Conservation (phyloP, 2,113 vertebrate species). For the Pomatostomus ruficeps region DNA sequence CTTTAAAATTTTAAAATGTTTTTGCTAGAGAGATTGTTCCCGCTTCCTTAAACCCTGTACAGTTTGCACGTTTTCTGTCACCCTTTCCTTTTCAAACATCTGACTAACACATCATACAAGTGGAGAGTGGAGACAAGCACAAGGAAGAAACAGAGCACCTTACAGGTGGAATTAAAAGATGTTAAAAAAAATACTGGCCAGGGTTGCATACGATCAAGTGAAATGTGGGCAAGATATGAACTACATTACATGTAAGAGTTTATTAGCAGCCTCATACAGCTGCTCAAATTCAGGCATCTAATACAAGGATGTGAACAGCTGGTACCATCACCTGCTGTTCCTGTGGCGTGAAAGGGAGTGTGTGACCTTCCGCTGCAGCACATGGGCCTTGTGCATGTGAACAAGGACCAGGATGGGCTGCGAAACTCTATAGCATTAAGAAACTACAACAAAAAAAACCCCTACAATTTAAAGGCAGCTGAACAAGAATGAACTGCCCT, state of each 20-base stretch:
- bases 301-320: conserved; percentile 51
- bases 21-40: background rate
- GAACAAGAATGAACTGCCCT: background rate
- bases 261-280: conserved; percentile 50
- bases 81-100: background rate
- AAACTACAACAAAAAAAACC: background rate
- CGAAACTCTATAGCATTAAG: background rate
- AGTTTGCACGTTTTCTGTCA: background rate
- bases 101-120: background rate
- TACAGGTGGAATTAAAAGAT: background rate
- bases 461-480: background rate
- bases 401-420: background rate
- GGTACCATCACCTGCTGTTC: conserved; percentile 59
- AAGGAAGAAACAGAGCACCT: background rate
- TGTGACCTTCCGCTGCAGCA: conserved; percentile 40
- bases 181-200: background rate
- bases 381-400: background rate
- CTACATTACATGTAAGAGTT: background rate
- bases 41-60: background rate
- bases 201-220: background rate
- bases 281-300: conserved; percentile 56
- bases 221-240: conserved; percentile 16
- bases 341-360: conserved; percentile 8
- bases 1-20: background rate
- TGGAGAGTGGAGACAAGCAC: background rate